Evolutionary conservation across 2,797 vertebrate species (phyloP).

Genomic region (Mallotus villosus): DNA sequence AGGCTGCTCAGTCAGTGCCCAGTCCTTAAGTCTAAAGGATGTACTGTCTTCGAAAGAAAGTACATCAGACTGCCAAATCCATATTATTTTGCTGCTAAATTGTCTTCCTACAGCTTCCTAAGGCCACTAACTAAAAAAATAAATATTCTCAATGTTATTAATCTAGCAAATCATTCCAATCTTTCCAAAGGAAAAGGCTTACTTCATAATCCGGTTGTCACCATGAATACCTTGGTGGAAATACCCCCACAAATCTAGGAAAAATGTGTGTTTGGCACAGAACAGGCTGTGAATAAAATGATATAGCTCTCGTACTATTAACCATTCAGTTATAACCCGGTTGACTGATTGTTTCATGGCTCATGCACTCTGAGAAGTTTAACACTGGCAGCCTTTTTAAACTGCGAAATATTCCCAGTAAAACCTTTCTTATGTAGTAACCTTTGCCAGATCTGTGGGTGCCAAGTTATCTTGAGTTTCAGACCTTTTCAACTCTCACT

Average conservation of each 20-base stretch:
- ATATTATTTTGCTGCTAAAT: constrained; percentile 23
- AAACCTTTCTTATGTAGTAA: constrained; percentile 48
- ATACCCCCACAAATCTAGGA: not conserved
- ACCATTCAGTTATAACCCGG: constrained; percentile 40
- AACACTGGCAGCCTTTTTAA: constrained; percentile 55
- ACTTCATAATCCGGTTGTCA: constrained; percentile 50
- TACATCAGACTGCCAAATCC: not conserved
- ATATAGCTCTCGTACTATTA: constrained; percentile 46
- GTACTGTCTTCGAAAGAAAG: not conserved
- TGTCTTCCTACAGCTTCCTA: not conserved
- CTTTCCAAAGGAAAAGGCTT: constrained; percentile 58
- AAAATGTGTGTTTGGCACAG: constrained; percentile 2
- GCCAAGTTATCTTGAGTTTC: constrained; percentile 55
- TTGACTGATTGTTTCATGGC: constrained; percentile 33
- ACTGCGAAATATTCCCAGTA: constrained; percentile 45
- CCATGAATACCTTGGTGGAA: constrained; percentile 21
- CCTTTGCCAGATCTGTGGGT: constrained; percentile 49
- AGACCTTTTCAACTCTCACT: constrained; percentile 65
- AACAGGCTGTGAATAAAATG: constrained; percentile 25
- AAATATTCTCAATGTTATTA: constrained; percentile 38
- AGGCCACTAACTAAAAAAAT: constrained; percentile 17
- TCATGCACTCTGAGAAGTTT: constrained; percentile 42
- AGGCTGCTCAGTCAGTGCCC: not conserved
- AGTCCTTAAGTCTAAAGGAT: not conserved
- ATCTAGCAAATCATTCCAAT: constrained; percentile 42